Base-by-base conservation (phyloP, 2,113 vertebrate species). In the Cranoglanis bouderius region DNA sequence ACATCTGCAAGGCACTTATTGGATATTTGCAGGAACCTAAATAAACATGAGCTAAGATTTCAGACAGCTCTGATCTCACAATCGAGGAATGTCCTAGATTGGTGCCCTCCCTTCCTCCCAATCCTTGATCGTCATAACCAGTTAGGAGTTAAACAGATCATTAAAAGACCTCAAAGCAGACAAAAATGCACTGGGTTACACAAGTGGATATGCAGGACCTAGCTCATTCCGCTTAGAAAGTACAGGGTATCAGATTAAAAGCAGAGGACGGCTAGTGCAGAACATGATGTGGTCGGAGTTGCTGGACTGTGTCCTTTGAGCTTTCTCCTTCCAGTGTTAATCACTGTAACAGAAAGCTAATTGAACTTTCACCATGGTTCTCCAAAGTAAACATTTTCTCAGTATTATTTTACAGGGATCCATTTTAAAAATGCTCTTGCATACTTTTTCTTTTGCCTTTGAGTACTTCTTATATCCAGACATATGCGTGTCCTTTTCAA, bases 181-280 rank as follows among this genome's bases (percentile, higher is more conserved):
- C 91, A 92, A 91, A 82, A 90, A 67, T 32, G 61, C 87, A 91
- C 92, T 89, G 91, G 88, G 90, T 94, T 94, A 94, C 92, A 93
- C 90, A 94, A 93, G 89, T 90, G 88, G 89, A 89, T 90, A 82
- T 93, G 93, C 53, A 93, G 93, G 93, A 93, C 87, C 83, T 87
- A 90, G 91, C 57, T 57, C 93, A 91, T 93, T 94, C 91, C 95
- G 95, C 91, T 90, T 93, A 93, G 91, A 95, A 96, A 95, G 94
- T 93, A 94, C 90, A 95, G 91, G 92, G 92, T 95, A 95, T 95
- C 91, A 13, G 88, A 94, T 95, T 94, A 92, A 94, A 94, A 93
- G 87, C 19, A 46, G n/a, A 87, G 87, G 89, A 87, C 77, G 83
- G 9, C 88, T 57, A 24, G 77, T 85, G 89, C 77, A 19, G 55